Conservation (phyloP, 1,140 invertebrate species). For the Gyrodactylus salaris region DNA sequence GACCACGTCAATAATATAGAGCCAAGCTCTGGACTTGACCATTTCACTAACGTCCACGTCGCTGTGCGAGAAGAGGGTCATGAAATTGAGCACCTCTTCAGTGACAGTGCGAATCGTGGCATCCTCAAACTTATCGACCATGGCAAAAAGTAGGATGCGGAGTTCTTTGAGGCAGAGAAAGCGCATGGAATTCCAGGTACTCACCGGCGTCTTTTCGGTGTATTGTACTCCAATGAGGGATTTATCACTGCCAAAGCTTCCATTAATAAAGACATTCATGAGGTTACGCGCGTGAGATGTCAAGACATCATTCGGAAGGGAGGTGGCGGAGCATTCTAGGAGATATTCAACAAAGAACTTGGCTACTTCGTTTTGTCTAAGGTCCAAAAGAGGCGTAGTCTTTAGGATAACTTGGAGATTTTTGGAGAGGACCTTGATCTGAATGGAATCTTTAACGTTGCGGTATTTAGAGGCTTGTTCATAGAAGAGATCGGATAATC, state of each 20-base stretch:
- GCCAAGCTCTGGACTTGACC: neutral
- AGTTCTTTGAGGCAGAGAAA: neutral
- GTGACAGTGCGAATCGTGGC: neutral
- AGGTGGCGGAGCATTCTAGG: neutral
- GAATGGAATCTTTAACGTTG: neutral
- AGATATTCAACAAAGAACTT: neutral
- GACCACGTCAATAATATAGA: neutral
- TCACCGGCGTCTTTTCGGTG: neutral
- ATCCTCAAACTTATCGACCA: neutral
- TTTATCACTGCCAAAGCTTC: neutral
- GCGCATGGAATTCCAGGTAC: neutral
- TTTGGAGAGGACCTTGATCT: neutral
- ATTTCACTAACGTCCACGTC: neutral
- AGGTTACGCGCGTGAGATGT: neutral
- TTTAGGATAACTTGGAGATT: neutral
- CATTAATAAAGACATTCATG: neutral
- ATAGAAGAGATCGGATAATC: neutral
- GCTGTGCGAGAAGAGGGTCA: neutral
- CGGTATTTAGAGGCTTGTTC: neutral
- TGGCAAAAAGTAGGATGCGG: neutral
- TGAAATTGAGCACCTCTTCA: neutral
- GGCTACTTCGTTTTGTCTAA: neutral
- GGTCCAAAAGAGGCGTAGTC: neutral
- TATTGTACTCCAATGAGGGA: neutral
- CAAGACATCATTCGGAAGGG: neutral